Percentiles rank a stretch among this genome's conserved stretches.
phyloP scores from a whole-genome alignment of 2,888 invertebrate species.

The Rhopalosiphum nymphaeae region DNA sequence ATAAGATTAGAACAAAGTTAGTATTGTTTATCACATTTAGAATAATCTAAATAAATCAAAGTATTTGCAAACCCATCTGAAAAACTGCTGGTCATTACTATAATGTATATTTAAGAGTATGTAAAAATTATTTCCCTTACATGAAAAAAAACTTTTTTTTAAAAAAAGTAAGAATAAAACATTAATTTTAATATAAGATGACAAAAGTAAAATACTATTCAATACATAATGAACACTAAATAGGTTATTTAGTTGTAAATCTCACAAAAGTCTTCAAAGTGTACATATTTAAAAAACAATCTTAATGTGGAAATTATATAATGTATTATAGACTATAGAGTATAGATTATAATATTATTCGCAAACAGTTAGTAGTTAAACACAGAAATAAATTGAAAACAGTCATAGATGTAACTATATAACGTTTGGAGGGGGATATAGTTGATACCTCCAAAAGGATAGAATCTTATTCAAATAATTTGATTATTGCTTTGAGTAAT shows the following conservation, averaged over 20 bases:
- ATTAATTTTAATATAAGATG: neutral
- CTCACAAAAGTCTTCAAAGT: neutral
- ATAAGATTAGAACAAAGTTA: slow-evolving; percentile 71
- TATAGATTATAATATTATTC: neutral
- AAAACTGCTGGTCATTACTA: slow-evolving; percentile 17
- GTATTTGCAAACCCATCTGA: neutral
- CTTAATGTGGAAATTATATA: neutral
- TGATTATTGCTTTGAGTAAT: too few species aligned
- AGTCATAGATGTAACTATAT: neutral
- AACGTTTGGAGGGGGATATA: neutral
- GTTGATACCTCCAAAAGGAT: too few species aligned
- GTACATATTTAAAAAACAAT: neutral
- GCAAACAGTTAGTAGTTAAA: neutral
- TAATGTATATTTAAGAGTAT: neutral
- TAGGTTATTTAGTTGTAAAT: neutral
- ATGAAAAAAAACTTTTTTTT: neutral
- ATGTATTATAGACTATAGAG: too few species aligned
- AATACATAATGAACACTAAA: neutral
- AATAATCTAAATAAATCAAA: slow-evolving; percentile 11
- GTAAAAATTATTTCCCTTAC: neutral
- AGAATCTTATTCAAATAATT: too few species aligned
- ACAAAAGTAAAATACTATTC: neutral
- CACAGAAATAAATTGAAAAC: neutral
- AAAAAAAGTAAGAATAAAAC: neutral
- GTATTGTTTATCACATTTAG: slow-evolving; percentile 59